These are phyloP conservation scores for Oryzias melastigma DNA, from an alignment of 2,113 vertebrate genomes.

Conservation along the genomic window DNA sequence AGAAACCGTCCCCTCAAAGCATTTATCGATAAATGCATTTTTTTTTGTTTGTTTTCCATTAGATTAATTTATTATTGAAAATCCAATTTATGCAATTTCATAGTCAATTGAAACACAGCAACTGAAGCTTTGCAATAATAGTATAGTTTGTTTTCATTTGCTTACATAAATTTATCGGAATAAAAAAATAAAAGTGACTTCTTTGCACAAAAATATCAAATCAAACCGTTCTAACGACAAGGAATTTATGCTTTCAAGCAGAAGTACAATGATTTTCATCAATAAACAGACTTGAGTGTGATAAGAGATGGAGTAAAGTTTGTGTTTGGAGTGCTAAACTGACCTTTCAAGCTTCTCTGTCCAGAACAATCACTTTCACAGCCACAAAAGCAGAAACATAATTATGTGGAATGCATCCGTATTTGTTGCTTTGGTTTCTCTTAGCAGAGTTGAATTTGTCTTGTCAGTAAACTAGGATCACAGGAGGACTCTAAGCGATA, in stretches of 20 bases:
- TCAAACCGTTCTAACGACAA: neutral
- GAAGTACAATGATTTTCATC: constrained; percentile 8
- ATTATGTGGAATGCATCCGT: constrained; percentile 43
- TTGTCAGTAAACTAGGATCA: constrained; percentile 38
- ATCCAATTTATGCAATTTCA: too few species aligned
- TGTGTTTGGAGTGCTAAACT: constrained; percentile 30
- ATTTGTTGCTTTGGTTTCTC: constrained; percentile 25
- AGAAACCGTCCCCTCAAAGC: too few species aligned
- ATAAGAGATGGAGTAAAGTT: constrained; percentile 8
- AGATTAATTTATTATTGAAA: too few species aligned
- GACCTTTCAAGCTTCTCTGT: constrained; percentile 41
- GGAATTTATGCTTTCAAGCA: neutral
- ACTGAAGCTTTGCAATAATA: too few species aligned
- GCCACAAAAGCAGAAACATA: constrained; percentile 56
- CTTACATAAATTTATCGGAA: too few species aligned
- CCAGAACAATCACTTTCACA: constrained; percentile 52
- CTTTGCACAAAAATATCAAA: too few species aligned
- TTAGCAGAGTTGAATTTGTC: constrained; percentile 29
- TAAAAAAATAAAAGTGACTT: too few species aligned
- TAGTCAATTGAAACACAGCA: too few species aligned
- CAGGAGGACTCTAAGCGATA: constrained; percentile 18
- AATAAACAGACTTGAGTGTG: constrained; percentile 2
- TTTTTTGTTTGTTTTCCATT: too few species aligned
- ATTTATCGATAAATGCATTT: too few species aligned
- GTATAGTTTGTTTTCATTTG: too few species aligned